Evolutionary conservation across 1,140 invertebrate species (phyloP), one percentile per base, ranked within the genome.

Genomic region (Ceratitis capitata): DNA sequence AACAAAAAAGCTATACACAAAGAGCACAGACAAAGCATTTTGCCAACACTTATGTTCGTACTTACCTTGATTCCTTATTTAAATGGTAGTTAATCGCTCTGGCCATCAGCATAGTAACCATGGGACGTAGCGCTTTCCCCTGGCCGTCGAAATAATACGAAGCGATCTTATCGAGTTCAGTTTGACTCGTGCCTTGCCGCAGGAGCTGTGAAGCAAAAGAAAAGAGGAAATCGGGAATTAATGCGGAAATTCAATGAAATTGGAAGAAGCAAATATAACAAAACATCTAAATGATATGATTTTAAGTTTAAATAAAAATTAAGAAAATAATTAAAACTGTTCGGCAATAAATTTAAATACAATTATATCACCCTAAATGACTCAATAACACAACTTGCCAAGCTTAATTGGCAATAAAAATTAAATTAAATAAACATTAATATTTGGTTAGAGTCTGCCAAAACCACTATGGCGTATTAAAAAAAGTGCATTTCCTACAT

Each of bases 81-180:
- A 96, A 93, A 93, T 98, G 97, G 91, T 95, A 95, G 93, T 98
- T 98, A 91, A 98, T 95, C 88, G 97, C 97, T 92, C 96, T 94
- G 88, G 97, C 97, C 95, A 98, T 97, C 56, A 98, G 94, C 88
- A 98, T 95, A 26, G 96, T 95, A 53, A 99, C 95, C 95, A 98
- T 97, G 32, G 98, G 98, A 89, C 98, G 94, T 84, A 99, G 93
- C 69, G 97, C 97, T 94, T 99, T 99, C 86, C 98, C 98, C 92
- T 98, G 96, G 45, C 98, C 98, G 93, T 98, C 97, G 93, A 99
- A 99, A 93, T 99, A 99, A 93, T 99, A 99, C 88, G 96, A 96
- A 74, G 97, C 95, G 92, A 99, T 97, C 88, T 95, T 95, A 91
- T 96, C 95, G 88, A 98, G 92, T 92, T 98, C 96, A 83, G 95